Evolutionary conservation across 2,888 invertebrate genomes (phyloP), one percentile per base, ranked within the genome.

Genomic region (Hylaea fasciaria): DNA sequence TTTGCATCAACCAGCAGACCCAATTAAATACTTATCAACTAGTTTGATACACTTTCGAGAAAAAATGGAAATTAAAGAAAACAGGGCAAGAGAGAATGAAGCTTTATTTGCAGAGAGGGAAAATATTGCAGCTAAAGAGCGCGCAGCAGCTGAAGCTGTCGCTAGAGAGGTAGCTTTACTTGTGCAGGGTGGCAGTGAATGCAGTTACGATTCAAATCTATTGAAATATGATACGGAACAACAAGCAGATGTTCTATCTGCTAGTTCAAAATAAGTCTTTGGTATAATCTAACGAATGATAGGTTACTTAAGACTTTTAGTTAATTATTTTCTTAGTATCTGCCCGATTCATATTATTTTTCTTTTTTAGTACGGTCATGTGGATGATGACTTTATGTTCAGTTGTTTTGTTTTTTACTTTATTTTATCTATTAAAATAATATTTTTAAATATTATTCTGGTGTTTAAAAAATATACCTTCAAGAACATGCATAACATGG

Each of bases 191-290:
- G 91, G 85, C 1, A 91, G 91, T 71, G 91, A 91, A 78, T 82
- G 83, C 43, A 89, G 84, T 57, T 87, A 83, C 67, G 91, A 91
- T 77, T 86, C 91, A 3, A 90, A 91, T 75, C 68, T 91, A 32
- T 1, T 81, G 0, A 79, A 83, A 55, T 91, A 91, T 61, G 70
- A 71, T 41, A 70, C 86, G 3, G 60, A 82, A 60, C 71, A 69
- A 47, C 75, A 71, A 11, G 80, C 79, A 37, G 81, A 80, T 62
- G 54, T 48, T 8, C 47, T 71, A 35, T 83, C 82, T 28, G 69
- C 66, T 12, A 84, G 77, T 72, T 69, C 79, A 12, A 78, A 80
- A 61, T 81, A 73, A 13, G 16, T 55, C 51, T 16, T 44, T 13
- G 32, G 8, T 16, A 52, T 16, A 2, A 40, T n/a, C 13, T 13